Percentiles rank a stretch among this genome's conserved stretches.
Conservation (phyloP, 1,140 invertebrate genomes). For the Drosophila tristis region DNA sequence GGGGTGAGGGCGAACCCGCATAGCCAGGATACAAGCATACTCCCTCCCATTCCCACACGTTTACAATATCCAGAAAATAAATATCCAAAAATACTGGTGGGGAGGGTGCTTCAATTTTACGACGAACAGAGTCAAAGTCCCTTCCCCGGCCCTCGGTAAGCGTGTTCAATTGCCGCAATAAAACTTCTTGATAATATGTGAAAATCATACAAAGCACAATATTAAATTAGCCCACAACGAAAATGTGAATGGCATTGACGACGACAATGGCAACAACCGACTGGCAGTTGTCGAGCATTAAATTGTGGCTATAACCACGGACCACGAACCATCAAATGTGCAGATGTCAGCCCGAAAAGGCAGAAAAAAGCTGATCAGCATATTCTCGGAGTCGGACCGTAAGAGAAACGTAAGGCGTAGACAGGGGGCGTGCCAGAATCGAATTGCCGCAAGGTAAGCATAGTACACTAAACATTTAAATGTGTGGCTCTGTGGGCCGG, state of each 20-base stretch:
- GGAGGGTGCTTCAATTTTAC: constrained; percentile 77
- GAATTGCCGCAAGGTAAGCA: constrained; percentile 53
- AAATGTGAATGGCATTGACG: constrained; percentile 57
- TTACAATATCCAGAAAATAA: constrained; percentile 74
- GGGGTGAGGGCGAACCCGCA: constrained; percentile 44
- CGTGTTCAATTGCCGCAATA: constrained; percentile 82
- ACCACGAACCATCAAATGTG: constrained; percentile 58
- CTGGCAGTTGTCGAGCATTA: constrained; percentile 36
- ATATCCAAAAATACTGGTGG: constrained; percentile 69
- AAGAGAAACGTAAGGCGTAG: too few relatives aligned
- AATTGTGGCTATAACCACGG: constrained; percentile 23
- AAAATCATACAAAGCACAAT: constrained; percentile 83
- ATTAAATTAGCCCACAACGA: constrained; percentile 74
- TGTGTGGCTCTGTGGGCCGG: constrained; percentile 6
- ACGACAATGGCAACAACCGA: constrained; percentile 1
- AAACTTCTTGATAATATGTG: constrained; percentile 82
- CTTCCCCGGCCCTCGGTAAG: constrained; percentile 46
- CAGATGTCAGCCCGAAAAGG: constrained; percentile 63
- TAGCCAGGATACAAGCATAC: constrained; percentile 43
- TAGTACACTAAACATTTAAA: constrained; percentile 45
- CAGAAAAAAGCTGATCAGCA: constrained; percentile 33
- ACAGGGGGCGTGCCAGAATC: constrained; percentile 16
- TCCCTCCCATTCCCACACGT: constrained; percentile 39
- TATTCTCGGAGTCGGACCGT: constrained; percentile 14
- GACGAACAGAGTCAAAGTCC: constrained; percentile 55